phyloP scores from a whole-genome alignment of 2,888 invertebrate genomes.

The Acrobasis repandana region DNA sequence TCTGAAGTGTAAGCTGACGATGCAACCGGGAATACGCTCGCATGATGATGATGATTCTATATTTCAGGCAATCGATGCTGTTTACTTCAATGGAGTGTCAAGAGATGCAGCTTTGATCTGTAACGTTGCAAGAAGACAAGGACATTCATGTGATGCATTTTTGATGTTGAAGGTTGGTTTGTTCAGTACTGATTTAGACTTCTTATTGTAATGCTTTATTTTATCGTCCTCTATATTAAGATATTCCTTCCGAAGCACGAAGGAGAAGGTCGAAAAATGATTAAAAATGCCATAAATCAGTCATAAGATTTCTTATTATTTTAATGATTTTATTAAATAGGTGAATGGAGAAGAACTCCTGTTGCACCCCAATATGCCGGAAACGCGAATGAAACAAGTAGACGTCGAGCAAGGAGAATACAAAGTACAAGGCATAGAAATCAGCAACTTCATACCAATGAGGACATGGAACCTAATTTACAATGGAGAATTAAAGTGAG shows the following conservation, averaged over 20 bases:
- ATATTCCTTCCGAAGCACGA: too few species aligned
- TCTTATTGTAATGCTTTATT: too few species aligned
- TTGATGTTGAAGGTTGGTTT: constrained; percentile 78
- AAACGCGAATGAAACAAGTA: constrained; percentile 80
- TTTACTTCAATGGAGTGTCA: constrained; percentile 85
- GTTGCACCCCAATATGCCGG: constrained; percentile 83
- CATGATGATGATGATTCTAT: too few species aligned
- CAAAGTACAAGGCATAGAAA: constrained; percentile 84
- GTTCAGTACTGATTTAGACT: too few species aligned
- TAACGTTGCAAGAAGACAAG: constrained; percentile 82
- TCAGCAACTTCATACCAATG: constrained; percentile 86
- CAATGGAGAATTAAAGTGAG: constrained; percentile 85
- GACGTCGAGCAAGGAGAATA: constrained; percentile 72
- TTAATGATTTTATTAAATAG: constrained; percentile 42
- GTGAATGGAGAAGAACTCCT: constrained; percentile 84
- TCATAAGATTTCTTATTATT: not conserved
- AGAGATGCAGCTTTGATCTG: constrained; percentile 84
- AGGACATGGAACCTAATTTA: constrained; percentile 86
- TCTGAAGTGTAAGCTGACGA: too few species aligned
- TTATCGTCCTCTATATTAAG: too few species aligned
- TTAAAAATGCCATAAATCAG: too few species aligned
- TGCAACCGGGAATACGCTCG: too few species aligned
- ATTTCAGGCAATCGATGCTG: constrained; percentile 85
- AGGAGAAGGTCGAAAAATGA: too few species aligned
- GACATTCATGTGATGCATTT: constrained; percentile 84